A percentile compares a stretch with the other conserved stretches of the same genome.
phyloP scores from a whole-genome alignment of 2,797 vertebrate species.

The Mormyrops boulengeri region DNA sequence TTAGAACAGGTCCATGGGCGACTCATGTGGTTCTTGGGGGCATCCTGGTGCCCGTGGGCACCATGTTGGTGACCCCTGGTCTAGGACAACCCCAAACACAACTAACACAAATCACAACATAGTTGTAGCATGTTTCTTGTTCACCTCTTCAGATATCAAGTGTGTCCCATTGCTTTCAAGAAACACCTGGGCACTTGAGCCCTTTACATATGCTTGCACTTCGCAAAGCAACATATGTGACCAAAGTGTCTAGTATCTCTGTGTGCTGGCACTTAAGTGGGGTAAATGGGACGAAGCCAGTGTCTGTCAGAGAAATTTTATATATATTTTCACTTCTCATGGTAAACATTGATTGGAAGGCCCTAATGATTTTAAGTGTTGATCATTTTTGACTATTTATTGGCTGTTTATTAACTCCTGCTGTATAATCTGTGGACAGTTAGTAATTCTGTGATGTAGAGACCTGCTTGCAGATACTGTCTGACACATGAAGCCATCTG shows the following conservation, averaged over 20 bases:
- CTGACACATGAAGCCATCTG: background rate
- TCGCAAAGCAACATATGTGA: background rate
- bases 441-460: background rate
- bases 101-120: background rate
- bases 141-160: background rate
- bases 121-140: background rate
- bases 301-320: background rate
- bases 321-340: background rate
- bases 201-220: background rate
- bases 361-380: background rate
- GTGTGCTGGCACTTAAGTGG: background rate
- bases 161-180: background rate
- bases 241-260: background rate
- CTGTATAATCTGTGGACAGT: background rate
- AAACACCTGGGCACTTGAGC: background rate
- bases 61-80: background rate
- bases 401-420: background rate
- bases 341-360: background rate
- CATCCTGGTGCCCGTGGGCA: no score
- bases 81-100: background rate
- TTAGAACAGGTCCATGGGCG: no score
- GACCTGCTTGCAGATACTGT: background rate
- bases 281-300: background rate
- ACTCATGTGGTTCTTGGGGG: no score
- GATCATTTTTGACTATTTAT: background rate